Conservation (phyloP, 2,888 invertebrate genomes). For the Allygus modestus region DNA sequence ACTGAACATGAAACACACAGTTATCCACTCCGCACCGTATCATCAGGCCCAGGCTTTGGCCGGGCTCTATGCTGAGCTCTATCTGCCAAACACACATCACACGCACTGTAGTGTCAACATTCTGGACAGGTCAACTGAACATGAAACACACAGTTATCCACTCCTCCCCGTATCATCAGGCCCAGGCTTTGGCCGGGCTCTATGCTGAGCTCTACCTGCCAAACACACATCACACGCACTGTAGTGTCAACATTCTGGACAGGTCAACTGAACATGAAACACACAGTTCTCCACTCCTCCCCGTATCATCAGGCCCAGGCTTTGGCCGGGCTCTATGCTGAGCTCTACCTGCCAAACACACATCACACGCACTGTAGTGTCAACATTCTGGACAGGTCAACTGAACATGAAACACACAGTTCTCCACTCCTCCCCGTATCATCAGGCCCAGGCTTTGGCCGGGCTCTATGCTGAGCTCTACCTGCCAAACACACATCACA, state of each 20-base stretch:
- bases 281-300: constrained; percentile 95
- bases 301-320: constrained; percentile 95
- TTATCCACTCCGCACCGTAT: constrained; percentile 93
- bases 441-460: constrained; percentile 93
- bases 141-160: neutral
- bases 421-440: constrained; percentile 96
- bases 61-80: constrained; percentile 92
- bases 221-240: constrained; percentile 66
- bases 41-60: constrained; percentile 95
- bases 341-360: constrained; percentile 83
- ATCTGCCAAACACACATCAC: constrained; percentile 77
- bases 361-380: constrained; percentile 77
- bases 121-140: too few relatives aligned
- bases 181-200: constrained; percentile 96
- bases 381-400: constrained; percentile 63
- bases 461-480: constrained; percentile 93
- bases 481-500: constrained; percentile 76
- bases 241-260: constrained; percentile 88
- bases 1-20: neutral
- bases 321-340: constrained; percentile 93
- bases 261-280: constrained; percentile 89
- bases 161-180: constrained; percentile 89
- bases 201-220: constrained; percentile 90
- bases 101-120: too few relatives aligned
- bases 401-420: constrained; percentile 84